Evolutionary conservation across 2,888 invertebrate genomes (phyloP), one percentile per base, ranked within the genome.

Genomic region (Trichopria drosophilae): DNA sequence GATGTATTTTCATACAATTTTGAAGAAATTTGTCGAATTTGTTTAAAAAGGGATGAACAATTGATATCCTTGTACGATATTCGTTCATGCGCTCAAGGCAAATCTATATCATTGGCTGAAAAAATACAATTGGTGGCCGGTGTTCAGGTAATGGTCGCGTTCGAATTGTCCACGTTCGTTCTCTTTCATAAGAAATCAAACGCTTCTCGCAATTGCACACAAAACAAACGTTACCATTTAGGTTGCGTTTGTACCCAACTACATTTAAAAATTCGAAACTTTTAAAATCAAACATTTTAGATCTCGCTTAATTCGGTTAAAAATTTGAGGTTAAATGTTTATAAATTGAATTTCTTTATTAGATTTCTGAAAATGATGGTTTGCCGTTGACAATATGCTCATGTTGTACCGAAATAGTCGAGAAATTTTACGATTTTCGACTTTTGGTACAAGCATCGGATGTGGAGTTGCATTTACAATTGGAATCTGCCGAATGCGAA

Each of bases 11-110:
- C 50, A 20, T 31, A 53, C 3, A 62, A 62, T 49, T 62, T 64
- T n/a, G 62, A 57, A 10, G 57, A 58, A 53, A 63, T 68, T 32
- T 71, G 69, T 52, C 61, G 71, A 19, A 59, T 71, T 44, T 71
- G 71, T 31, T 53, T 71, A 7, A 62, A 62, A 39, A 59, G 61
- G 24, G 58, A 61, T 10, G 58, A 59, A 19, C 48, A 51, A 22
- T 64, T 68, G 67, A 45, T 46, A 4, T 55, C 60, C 26, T 61
- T 71, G 39, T 68, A 66, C 34, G 53, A 61, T 15, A 51, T 36
- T 23, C 39, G 22, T 4, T 43, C 34, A 37, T 29, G 41, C 2
- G 50, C 51, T 26, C 46, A 36, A 22, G 54, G 57, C 16, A 39
- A 42, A 12, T 36, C 46, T 39, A 37, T 48, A 20, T 28, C 51